Percentiles rank a stretch among this genome's conserved stretches.
Evolutionary conservation across 2,113 vertebrate species (phyloP).

Genomic region (Aptenodytes forsteri): DNA sequence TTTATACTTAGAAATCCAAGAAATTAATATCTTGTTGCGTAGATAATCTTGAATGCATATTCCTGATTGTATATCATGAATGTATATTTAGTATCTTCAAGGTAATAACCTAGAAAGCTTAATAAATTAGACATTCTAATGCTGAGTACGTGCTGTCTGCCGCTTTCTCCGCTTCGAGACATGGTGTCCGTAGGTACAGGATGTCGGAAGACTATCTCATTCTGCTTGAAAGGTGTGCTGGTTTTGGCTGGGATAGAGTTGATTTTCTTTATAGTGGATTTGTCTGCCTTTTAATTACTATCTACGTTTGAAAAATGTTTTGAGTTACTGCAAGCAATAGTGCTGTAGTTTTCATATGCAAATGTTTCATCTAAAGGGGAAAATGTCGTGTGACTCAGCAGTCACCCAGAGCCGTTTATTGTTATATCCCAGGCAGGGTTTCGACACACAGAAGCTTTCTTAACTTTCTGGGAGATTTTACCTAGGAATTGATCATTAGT

Average conservation of each 20-base stretch:
- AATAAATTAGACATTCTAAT: neutral
- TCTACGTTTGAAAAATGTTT: neutral
- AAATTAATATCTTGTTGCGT: neutral
- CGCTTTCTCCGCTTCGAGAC: rapidly evolving
- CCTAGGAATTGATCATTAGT: neutral
- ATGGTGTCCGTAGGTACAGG: neutral
- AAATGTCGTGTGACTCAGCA: neutral
- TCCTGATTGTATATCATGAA: neutral
- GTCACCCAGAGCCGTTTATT: neutral
- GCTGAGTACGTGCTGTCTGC: neutral
- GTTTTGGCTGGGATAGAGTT: too few species aligned
- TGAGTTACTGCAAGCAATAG: neutral
- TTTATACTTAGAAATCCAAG: neutral
- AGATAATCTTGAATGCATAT: neutral
- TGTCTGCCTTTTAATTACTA: neutral
- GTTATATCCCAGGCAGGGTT: rapidly evolving
- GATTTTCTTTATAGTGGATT: neutral
- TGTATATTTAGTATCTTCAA: neutral
- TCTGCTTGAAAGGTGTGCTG: neutral
- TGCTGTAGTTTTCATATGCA: neutral
- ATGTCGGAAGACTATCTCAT: neutral
- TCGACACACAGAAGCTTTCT: neutral
- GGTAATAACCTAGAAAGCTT: neutral
- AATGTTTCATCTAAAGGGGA: neutral
- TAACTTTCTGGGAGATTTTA: neutral